Evolutionary conservation across 2,797 vertebrate genomes (phyloP), one percentile per base, ranked within the genome.

Genomic region (Eutrigla gurnardus): DNA sequence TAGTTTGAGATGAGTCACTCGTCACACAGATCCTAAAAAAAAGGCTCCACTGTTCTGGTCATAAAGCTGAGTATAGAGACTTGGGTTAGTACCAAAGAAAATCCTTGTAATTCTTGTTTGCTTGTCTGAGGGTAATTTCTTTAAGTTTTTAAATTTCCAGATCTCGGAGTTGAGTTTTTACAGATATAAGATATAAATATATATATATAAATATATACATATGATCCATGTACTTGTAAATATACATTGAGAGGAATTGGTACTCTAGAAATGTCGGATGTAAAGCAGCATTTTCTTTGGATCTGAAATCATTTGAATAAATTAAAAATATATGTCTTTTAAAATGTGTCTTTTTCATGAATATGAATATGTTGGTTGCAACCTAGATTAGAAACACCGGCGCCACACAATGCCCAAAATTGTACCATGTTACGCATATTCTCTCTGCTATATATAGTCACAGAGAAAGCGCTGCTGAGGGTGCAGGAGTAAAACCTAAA

Each of bases 321-420:
- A 93, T 92, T 87, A 88, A 93, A 25, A 92, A 83, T 58, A 67
- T 77, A 70, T 92, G 86, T 92, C 88, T 94, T 94, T 93, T 90
- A 87, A 86, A 86, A 70, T 9, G 37, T 77, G 39, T 67, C 36
- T 58, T 35, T 70, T 70, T 53, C 72, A 40, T 65, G 71, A n/a
- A 55, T 49, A 15, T 72, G 59, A 42, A 62, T 62, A 52, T 78
- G 55, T 66, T 47, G 13, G 36, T 64, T 15, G 4, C 25, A 3
- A 15, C 47, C 40, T 43, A 40, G 49, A 40, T 52, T 39, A 47
- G 63, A 13, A 10, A 66, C 42, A 45, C 36, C 46, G 15, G 36
- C 17, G 1, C 67, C 65, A 71, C 18, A 59, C 69, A 65, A 69
- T 4, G 3, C 5, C 2, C 10, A 7, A 63, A 67, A 60, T 18